Evolutionary conservation across 2,888 invertebrate species (phyloP).

Genomic region (Drosophila planitibia): DNA sequence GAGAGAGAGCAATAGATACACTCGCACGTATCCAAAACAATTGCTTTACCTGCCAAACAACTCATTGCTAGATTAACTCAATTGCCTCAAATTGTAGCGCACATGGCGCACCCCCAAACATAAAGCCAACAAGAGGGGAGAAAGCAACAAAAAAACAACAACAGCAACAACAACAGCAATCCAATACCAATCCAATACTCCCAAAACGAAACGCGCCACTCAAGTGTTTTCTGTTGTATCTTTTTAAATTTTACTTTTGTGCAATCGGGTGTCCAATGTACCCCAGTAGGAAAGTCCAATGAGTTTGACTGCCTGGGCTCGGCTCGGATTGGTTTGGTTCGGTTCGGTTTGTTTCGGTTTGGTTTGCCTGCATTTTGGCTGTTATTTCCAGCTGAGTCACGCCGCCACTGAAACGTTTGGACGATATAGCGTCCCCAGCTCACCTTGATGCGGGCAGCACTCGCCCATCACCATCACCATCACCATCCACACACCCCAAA

Average conservation of each 20-base stretch:
- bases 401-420: constrained; percentile 38
- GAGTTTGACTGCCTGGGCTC: constrained; percentile 28
- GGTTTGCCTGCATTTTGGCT: constrained; percentile 53
- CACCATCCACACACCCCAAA: constrained; percentile 9
- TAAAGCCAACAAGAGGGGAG: constrained; percentile 1
- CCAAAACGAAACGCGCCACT: constrained; percentile 55
- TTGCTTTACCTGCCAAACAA: constrained; percentile 76
- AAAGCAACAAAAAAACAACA: neutral
- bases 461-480: neutral
- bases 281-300: constrained; percentile 35
- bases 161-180: neutral
- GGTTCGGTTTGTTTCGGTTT: constrained; percentile 3
- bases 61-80: constrained; percentile 77
- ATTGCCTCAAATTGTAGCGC: constrained; percentile 75
- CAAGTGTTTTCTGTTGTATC: constrained; percentile 72
- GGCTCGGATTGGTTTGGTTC: constrained; percentile 1
- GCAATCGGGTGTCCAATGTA: constrained; percentile 59
- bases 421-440: constrained; percentile 21
- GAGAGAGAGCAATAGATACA: constrained; percentile 25
- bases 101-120: constrained; percentile 57
- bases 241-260: constrained; percentile 76
- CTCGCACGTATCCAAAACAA: constrained; percentile 63
- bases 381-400: constrained; percentile 64
- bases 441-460: constrained; percentile 27
- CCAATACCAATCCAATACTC: constrained; percentile 27